Percentiles rank a stretch among this genome's conserved stretches.
phyloP scores from a whole-genome alignment of 1,140 invertebrate genomes.

The Laupala kohalensis region DNA sequence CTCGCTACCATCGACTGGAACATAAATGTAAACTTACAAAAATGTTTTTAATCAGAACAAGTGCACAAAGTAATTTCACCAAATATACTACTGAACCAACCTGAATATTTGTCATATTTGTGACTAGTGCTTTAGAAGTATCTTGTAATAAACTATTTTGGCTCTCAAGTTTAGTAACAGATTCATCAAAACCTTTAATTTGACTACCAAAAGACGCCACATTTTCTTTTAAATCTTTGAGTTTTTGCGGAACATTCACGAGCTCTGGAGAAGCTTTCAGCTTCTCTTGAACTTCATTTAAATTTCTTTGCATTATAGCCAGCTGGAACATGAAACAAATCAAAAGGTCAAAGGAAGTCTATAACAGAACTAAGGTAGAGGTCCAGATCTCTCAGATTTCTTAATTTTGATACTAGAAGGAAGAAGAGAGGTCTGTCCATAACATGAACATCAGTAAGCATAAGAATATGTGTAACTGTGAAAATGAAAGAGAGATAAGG shows the following conservation, averaged over 20 bases:
- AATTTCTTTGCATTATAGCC: constrained; percentile 31
- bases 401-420: no score
- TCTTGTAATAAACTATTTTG: constrained; percentile 26
- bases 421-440: no score
- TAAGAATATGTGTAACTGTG: no score
- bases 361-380: no score
- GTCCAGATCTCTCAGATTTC: no score
- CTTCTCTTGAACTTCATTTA: constrained; percentile 38
- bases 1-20: not conserved
- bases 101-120: constrained; percentile 31
- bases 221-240: constrained; percentile 36
- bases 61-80: not conserved
- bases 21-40: not conserved
- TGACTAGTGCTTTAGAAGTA: constrained; percentile 25
- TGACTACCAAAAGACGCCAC: constrained; percentile 44
- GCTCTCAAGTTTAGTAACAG: constrained; percentile 27
- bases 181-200: constrained; percentile 30
- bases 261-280: constrained; percentile 41
- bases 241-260: constrained; percentile 36
- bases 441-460: no score
- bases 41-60: not conserved
- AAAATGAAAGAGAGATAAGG: no score
- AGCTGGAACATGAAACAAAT: constrained; percentile 22
- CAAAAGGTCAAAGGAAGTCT: not conserved
- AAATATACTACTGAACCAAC: constrained; percentile 18